Evolutionary conservation across 2,797 vertebrate species (phyloP).

Genomic region (Sebastes kiyomatsui): DNA sequence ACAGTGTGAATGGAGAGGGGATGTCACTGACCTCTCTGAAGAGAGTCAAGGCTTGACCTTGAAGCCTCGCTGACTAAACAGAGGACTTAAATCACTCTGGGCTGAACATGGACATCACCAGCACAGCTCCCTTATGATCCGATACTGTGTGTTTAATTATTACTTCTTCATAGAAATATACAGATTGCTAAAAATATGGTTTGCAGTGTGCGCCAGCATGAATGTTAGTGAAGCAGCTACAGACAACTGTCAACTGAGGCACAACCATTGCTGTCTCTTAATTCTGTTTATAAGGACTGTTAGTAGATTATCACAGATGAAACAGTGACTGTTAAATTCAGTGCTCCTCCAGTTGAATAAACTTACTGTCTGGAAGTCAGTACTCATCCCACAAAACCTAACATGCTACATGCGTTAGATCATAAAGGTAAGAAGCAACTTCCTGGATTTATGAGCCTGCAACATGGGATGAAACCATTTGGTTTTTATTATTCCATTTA

Average conservation of each 20-base stretch:
- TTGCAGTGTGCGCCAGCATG: neutral
- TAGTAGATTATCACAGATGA: conserved; percentile 37
- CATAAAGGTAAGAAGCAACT: conserved; percentile 92
- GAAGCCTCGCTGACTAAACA: conserved; percentile 79
- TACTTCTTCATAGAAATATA: neutral
- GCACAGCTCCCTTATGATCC: neutral
- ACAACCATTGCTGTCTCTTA: neutral
- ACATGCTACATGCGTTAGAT: conserved; percentile 80
- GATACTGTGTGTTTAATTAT: neutral
- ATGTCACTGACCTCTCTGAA: conserved; percentile 79
- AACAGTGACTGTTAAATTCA: conserved; percentile 80
- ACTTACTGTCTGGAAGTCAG: conserved; percentile 69
- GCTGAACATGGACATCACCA: conserved; percentile 33
- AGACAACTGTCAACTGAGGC: neutral
- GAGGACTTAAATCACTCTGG: conserved; percentile 56
- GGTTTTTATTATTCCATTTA: conserved; percentile 99
- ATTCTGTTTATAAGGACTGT: neutral
- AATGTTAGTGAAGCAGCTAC: neutral
- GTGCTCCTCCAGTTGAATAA: conserved; percentile 85
- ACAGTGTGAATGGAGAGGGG: conserved; percentile 76
- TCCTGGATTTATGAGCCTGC: conserved; percentile 93
- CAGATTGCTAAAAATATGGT: neutral
- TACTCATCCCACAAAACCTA: conserved; percentile 72
- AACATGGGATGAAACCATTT: conserved; percentile 99
- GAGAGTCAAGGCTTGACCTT: conserved; percentile 82